A percentile compares a stretch with the other conserved stretches of the same genome.
phyloP scores from a whole-genome alignment of 2,113 vertebrate genomes.

The Platanista minor region DNA sequence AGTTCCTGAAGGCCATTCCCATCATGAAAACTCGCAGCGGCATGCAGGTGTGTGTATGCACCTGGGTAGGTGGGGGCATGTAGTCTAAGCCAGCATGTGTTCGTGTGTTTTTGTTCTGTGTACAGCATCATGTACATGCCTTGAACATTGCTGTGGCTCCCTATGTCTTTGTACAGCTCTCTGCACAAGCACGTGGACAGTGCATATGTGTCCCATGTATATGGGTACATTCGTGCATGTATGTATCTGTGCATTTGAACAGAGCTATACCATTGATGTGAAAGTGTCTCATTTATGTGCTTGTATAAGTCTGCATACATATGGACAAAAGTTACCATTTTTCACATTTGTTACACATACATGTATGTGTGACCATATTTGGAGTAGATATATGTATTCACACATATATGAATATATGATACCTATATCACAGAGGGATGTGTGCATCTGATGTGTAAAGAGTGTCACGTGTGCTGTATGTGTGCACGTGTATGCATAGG shows the following conservation, averaged over 20 bases:
- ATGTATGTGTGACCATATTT: background rate
- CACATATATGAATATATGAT: background rate
- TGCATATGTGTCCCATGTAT: background rate
- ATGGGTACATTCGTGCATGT: background rate
- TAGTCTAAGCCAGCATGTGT: background rate
- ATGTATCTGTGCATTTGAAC: background rate
- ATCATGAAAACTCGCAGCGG: constrained; percentile 99
- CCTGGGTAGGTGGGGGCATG: fast-evolving
- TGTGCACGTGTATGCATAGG: fast-evolving
- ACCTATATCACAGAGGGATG: background rate
- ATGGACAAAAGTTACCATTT: background rate
- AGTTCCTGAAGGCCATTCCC: constrained; percentile 98
- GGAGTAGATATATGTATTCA: background rate
- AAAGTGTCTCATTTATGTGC: background rate
- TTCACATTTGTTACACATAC: background rate
- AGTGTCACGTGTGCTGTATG: background rate
- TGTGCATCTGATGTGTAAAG: background rate
- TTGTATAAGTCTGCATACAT: background rate
- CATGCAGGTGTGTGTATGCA: constrained; percentile 89
- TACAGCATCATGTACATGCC: background rate
- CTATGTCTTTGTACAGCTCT: background rate
- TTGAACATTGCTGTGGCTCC: background rate
- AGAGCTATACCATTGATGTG: background rate
- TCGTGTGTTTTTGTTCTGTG: background rate
- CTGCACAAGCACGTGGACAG: background rate